A percentile compares a stretch with the other conserved stretches of the same genome.
Evolutionary conservation across 2,888 invertebrate genomes (phyloP).

Genomic region (Drosophila barbarae): DNA sequence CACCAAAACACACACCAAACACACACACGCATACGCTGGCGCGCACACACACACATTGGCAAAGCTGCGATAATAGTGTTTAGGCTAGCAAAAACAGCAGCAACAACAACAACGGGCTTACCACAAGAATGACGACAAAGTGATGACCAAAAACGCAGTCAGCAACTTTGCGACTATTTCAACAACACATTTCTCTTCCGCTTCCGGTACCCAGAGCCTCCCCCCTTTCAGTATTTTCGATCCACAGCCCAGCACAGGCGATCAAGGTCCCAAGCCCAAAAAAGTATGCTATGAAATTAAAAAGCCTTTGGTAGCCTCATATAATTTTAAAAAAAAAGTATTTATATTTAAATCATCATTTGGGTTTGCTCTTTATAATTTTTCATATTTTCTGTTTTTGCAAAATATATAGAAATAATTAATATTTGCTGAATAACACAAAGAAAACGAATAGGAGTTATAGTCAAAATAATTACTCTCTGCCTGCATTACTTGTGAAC

Average conservation of each 20-base stretch:
- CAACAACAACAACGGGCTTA: conserved; percentile 35
- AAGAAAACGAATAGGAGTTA: background rate
- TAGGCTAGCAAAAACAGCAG: conserved; percentile 23
- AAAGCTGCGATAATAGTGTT: conserved; percentile 42
- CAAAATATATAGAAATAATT: background rate
- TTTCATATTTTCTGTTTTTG: background rate
- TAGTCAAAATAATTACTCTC: background rate
- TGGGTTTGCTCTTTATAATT: fast-evolving
- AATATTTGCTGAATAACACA: background rate
- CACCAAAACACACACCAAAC: conserved; percentile 16
- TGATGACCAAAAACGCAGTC: conserved; percentile 69
- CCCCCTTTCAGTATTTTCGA: background rate
- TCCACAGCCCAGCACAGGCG: background rate
- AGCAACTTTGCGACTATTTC: conserved; percentile 69
- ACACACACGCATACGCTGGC: conserved; percentile 9
- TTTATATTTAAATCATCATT: background rate
- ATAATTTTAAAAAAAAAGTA: background rate
- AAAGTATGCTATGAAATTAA: background rate
- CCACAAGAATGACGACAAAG: conserved; percentile 70
- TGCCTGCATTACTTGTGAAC: background rate
- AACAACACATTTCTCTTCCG: conserved; percentile 49
- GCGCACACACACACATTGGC: conserved; percentile 3
- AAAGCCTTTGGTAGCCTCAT: background rate
- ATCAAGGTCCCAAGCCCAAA: conserved; percentile 12
- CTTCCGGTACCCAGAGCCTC: conserved; percentile 1